Base-by-base conservation (phyloP, 1,140 invertebrate species). In the Pemphigus obesinymphae region DNA sequence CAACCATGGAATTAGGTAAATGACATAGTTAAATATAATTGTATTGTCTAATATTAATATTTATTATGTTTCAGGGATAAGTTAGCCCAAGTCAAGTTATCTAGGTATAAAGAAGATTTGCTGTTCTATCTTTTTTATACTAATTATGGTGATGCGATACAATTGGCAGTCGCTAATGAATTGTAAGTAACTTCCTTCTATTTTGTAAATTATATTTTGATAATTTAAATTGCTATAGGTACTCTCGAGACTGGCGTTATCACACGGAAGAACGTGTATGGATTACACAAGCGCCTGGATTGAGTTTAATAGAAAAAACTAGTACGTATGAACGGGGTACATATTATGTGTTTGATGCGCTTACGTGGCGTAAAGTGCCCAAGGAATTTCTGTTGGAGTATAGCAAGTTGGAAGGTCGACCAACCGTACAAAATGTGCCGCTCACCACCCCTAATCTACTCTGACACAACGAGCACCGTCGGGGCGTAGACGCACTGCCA, bases 71-170 rank as follows among this genome's bases (percentile, higher is more conserved):
- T 63, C 85, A 92, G 94, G 89, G 95, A 96, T 89, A 96, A 99
- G 89, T 89, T 99, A 86, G 95, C 97, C 82, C 94, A 95, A 85
- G 91, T 99, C 86, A 96, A 97, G 90, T 89, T 99, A 86, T 96
- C 93, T 89, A 92, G 97, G 88, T 98, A 99, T 89, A 97, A 97
- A 87, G 98, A 99, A 89, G 98, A 99, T 90, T 90, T 99, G 85
- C 90, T 99, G 84, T 99, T 99, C 91, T 99, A 97, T 89, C 92
- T 99, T 88, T 99, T 99, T 90, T 99, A 99, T 88, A 98, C 97
- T 88, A 98, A 97, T 89, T 95, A 97, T 85, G 96, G 97, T 85
- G 98, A 99, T 90, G 92, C 97, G 83, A 91, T 99, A 88, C 98
- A 99, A 91, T 89, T 99, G 84, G 95, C 95, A 84, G 97, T 97